Evolutionary conservation across 1,140 invertebrate genomes (phyloP), one percentile per base, ranked within the genome.

Genomic region (Diachasmimorpha longicaudata): DNA sequence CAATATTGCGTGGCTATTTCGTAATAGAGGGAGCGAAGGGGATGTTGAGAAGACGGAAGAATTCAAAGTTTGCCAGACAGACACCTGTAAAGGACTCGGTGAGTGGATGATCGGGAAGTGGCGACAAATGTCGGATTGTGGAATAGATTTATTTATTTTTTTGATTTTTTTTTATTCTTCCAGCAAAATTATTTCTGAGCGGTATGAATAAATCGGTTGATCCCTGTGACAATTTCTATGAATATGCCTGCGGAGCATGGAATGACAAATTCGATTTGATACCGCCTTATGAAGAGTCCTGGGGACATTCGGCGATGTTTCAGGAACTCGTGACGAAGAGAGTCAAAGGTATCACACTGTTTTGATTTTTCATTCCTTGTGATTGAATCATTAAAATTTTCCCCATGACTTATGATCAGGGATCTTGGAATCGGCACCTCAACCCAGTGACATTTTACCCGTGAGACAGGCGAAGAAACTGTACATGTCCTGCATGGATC

Each of bases 141-240:
- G 14, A 16, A 19, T 52, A 4, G 46, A 14, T 48, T 48, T 5
- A 5, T 39, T 39, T 5, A 39, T 39, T 39, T 39, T 39, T 39
- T 39, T n/a, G n/a, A n/a, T 23, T 25, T 46, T 66, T 74, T 23
- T 16, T 48, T 13, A 19, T 37, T 58, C 31, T 52, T 48, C 4
- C 6, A 68, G n/a, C 82, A 14, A 66, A 66, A 9, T 0, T n/a
- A 36, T 66, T 66, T 0, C 11, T 31, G 9, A 66, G 25, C 14
- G 67, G 71, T 23, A 80, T 78, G 55, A 74, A 80, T 48, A 48
- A 75, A 66, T 72, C 72, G 11, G 75, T 73, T 0, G 46, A 78
- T 70, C 77, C 79, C n/a, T 80, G 77, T 39, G 63, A 80, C 16
- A 25, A 80, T 75, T 80, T 80, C 72, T 80, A 77, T 66, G 72